Evolutionary conservation across 2,797 vertebrate genomes (phyloP), one percentile per base, ranked within the genome.

Genomic region (Rhinoraja longicauda): DNA sequence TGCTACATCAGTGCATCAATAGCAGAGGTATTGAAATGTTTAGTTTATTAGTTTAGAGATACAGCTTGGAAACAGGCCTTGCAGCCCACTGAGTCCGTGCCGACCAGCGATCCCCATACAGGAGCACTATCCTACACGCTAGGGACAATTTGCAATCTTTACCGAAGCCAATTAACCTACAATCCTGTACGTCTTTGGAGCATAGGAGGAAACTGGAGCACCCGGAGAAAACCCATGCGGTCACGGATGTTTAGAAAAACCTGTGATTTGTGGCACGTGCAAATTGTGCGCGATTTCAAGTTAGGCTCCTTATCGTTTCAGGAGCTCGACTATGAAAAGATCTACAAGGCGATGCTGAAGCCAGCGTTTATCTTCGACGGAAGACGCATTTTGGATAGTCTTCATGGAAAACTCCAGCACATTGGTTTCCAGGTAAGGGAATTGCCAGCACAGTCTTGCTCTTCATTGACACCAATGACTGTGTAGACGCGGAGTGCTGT

Each of bases 341-440:
- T 95, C 93, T 95, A 93, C 29, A 93, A 93, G 57, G 94, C 93
- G 12, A 94, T 94, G 94, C 81, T 95, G 90, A 95, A 95, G 62
- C 95, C 95, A 0, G 95, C 95, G 3, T 95, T 95, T 93, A 94
- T 95, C 57, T 95, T 95, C 88, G 95, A 95, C 62, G 95, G 95
- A 5, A 94, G 95, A 53, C 94, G 95, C 53, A 95, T 95, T 79
- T 93, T 95, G 78, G 95, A 95, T 64, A 79, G 93, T 72, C 90
- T 95, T 64, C 94, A 95, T 7, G 93, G 95, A 62, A 93, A 93
- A 79, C 93, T 95, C 75, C 94, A 95, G 90, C 78, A 94, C 13
- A 94, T 95, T 2, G 95, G 95, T 90, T 95, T 95, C 84, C 95
- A 95, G 95, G 95, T 95, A 92, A 21, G 84, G n/a, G 17, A 32